Evolutionary conservation across 1,140 invertebrate species (phyloP), one percentile per base, ranked within the genome.

Genomic region (Phymastichus coffea): DNA sequence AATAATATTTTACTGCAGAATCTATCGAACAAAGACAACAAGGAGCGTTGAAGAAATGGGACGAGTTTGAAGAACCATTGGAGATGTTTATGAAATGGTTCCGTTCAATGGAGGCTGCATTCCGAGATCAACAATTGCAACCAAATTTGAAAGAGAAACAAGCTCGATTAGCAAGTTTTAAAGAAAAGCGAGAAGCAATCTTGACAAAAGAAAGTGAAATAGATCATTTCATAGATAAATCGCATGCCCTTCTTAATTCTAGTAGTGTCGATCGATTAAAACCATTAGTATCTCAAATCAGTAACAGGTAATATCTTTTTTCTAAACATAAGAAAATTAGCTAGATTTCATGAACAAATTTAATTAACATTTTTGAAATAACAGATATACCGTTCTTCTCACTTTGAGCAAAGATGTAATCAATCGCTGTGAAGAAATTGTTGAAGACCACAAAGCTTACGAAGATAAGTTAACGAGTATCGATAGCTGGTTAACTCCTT

Each of bases 141-240:
- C 87, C 88, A 7, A 90, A 87, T 10, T 78, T 95, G 19, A 75
- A 86, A 48, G 92, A 95, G 64, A 97, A 97, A 76, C 84, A 89
- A 70, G 76, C 79, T 8, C 87, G 91, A 66, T 76, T 95, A n/a
- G 82, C 87, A 56, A 82, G 81, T 30, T 88, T 91, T 58, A 86
- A 87, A 63, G 84, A 88, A 15, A 84, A 90, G 65, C 83, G 89
- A n/a, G 87, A 93, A 59, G 77, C 84, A 28, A 86, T 96, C 54
- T 75, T 87, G 28, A 83, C 83, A 19, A 88, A 91, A 69, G 93
- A 95, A 75, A 85, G 85, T 63, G 84, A 88, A 69, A 89, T 97
- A 57, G 94, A 97, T 78, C 82, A 85, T 23, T 96, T 97, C 75
- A 86, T 94, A 10, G 95, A 97, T 77, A 87, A 88, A 64, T 92